phyloP scores from a whole-genome alignment of 2,888 invertebrate genomes.

The Timema podura region DNA sequence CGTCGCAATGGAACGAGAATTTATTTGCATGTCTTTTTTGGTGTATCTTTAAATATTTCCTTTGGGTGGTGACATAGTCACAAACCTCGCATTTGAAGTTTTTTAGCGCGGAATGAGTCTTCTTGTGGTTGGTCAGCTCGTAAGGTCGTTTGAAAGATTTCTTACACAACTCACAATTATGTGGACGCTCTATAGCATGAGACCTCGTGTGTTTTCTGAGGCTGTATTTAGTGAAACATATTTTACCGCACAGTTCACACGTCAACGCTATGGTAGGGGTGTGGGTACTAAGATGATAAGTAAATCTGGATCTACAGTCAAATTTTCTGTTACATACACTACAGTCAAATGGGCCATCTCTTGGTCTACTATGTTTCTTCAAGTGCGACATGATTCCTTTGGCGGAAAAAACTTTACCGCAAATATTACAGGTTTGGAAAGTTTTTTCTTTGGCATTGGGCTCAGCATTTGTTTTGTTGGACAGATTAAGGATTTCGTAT shows the following conservation, averaged over 20 bases:
- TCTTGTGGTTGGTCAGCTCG: slow-evolving; percentile 21
- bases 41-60: slow-evolving; percentile 39
- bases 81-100: slow-evolving; percentile 20
- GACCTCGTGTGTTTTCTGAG: slow-evolving; percentile 27
- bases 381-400: neutral
- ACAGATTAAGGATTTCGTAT: too few species aligned
- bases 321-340: slow-evolving; percentile 50
- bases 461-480: too few species aligned
- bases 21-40: slow-evolving; percentile 50
- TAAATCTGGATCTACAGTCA: slow-evolving; percentile 49
- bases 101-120: slow-evolving; percentile 11
- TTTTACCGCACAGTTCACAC: slow-evolving; percentile 26
- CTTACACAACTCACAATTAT: slow-evolving; percentile 33
- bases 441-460: too few species aligned
- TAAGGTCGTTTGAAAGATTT: slow-evolving; percentile 32
- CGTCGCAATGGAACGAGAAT: slow-evolving; percentile 35
- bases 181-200: slow-evolving; percentile 33
- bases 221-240: slow-evolving; percentile 29
- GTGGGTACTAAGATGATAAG: slow-evolving; percentile 46
- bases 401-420: too few species aligned
- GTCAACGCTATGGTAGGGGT: slow-evolving; percentile 14
- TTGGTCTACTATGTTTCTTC: too few species aligned
- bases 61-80: slow-evolving; percentile 22
- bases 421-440: too few species aligned
- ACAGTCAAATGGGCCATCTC: slow-evolving; percentile 41